phyloP scores from a whole-genome alignment of 2,888 invertebrate species.

The Cabera pusaria region DNA sequence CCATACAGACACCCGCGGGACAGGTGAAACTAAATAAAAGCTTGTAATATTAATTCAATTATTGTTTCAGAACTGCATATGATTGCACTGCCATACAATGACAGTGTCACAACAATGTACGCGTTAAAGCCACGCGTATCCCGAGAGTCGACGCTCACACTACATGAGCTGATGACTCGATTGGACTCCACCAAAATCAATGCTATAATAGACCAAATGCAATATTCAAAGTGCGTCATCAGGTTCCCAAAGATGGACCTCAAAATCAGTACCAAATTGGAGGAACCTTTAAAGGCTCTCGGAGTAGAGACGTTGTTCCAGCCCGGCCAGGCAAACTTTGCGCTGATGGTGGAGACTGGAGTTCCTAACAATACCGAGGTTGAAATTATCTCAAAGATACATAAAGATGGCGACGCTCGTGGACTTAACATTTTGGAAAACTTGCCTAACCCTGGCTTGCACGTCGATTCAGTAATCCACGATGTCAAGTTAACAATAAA shows the following conservation, averaged over 20 bases:
- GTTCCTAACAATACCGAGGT: constrained; percentile 44
- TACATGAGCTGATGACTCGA: constrained; percentile 72
- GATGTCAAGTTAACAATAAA: constrained; percentile 86
- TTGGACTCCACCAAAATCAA: constrained; percentile 77
- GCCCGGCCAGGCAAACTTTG: constrained; percentile 85
- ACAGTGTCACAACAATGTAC: constrained; percentile 85
- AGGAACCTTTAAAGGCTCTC: constrained; percentile 76
- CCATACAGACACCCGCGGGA: too few relatives aligned
- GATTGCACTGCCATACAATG: constrained; percentile 88
- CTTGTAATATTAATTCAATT: too few relatives aligned
- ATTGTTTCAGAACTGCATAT: constrained; percentile 84
- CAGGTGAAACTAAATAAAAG: too few relatives aligned
- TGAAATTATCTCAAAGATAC: constrained; percentile 47
- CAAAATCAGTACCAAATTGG: constrained; percentile 82
- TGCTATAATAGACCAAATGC: constrained; percentile 69
- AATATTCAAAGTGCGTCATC: constrained; percentile 75
- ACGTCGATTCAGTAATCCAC: constrained; percentile 85
- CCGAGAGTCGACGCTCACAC: constrained; percentile 56
- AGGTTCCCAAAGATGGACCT: constrained; percentile 89
- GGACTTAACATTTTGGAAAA: constrained; percentile 45
- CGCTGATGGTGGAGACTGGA: constrained; percentile 77
- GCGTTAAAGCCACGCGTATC: constrained; percentile 83
- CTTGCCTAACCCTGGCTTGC: constrained; percentile 83
- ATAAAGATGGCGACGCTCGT: constrained; percentile 32
- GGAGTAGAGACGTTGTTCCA: constrained; percentile 86